Evolutionary conservation across 2,113 vertebrate species (phyloP).

Genomic region (Mustela lutreola): DNA sequence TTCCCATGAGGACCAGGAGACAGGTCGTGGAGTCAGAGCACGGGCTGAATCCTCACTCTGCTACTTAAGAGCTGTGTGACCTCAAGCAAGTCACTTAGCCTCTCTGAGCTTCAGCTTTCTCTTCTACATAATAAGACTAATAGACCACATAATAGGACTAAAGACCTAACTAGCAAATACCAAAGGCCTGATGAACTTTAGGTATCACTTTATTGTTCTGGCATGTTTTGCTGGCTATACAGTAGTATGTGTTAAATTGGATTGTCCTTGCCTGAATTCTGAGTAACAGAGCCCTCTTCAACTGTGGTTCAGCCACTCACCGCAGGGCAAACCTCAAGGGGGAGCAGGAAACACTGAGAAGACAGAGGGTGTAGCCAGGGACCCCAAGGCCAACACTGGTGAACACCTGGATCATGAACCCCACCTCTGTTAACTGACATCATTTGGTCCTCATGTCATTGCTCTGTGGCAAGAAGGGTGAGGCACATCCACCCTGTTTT

Average conservation of each 20-base stretch:
- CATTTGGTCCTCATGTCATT: background rate
- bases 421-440: background rate
- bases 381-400: background rate
- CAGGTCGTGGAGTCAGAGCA: background rate
- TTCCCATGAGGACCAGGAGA: background rate
- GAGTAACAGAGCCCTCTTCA: background rate
- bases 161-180: background rate
- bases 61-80: background rate
- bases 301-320: background rate
- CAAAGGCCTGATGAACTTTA: background rate
- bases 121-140: background rate
- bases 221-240: background rate
- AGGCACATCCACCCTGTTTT: background rate
- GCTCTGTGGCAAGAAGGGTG: background rate
- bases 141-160: background rate
- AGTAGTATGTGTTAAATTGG: background rate
- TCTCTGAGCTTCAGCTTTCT: conserved; percentile 1
- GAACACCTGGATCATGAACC: background rate
- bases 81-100: background rate
- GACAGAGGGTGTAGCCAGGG: background rate
- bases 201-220: background rate
- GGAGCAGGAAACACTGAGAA: background rate
- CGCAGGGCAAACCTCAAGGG: background rate
- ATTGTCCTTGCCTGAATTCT: background rate
- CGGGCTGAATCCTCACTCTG: background rate